These are phyloP conservation scores for Lordiphosa collinella DNA, from an alignment of 1,140 invertebrate species.

Conservation along the genomic window DNA sequence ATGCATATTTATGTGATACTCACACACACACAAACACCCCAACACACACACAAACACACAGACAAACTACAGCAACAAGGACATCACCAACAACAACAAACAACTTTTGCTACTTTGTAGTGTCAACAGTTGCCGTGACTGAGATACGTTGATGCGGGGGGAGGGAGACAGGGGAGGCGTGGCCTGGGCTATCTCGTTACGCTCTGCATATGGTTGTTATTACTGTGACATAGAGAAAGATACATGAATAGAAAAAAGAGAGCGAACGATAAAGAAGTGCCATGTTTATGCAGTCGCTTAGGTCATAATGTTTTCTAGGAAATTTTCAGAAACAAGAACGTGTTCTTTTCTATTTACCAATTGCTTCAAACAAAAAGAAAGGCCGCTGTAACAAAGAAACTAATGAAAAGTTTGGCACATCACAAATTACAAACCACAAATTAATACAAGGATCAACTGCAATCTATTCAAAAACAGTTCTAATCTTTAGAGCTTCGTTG, in stretches of 20 bases:
- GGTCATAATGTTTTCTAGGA: no score
- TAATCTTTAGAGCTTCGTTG: no score
- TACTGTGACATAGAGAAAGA: conserved; percentile 12
- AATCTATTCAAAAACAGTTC: no score
- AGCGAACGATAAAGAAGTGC: neutral
- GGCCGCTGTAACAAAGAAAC: no score
- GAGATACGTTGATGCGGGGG: neutral
- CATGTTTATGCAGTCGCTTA: no score
- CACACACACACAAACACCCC: conserved; percentile 10
- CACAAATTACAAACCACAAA: no score
- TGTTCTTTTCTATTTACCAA: no score
- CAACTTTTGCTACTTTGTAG: conserved; percentile 53
- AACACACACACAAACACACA: conserved; percentile 10
- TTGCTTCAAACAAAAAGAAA: no score
- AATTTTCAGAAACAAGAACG: no score
- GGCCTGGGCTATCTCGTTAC: conserved; percentile 9
- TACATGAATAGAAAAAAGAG: conserved; percentile 2
- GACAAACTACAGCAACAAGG: conserved; percentile 36
- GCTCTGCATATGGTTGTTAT: conserved; percentile 36
- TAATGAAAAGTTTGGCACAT: no score
- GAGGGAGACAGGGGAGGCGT: neutral
- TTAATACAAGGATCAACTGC: no score
- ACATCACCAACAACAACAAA: conserved; percentile 33
- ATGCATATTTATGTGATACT: conserved; percentile 61
- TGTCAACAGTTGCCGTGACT: conserved; percentile 66